phyloP scores from a whole-genome alignment of 2,113 vertebrate genomes.

The Opisthocomus hoazin region DNA sequence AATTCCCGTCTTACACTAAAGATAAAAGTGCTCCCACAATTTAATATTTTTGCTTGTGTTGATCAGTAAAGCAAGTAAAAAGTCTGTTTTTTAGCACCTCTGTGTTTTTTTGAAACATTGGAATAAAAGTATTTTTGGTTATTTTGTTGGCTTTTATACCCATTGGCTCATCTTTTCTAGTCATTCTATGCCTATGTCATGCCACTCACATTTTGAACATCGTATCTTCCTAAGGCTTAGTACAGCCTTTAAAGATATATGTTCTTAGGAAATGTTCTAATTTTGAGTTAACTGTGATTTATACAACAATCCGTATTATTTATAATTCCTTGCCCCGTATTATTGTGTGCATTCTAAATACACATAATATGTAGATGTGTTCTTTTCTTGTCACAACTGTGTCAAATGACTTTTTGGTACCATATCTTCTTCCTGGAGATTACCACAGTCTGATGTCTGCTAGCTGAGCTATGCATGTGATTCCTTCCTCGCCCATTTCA shows the following conservation, averaged over 20 bases:
- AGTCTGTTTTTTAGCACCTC: background rate
- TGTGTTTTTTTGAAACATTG: background rate
- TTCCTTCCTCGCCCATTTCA: background rate
- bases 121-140: background rate
- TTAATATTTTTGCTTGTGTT: background rate
- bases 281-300: background rate
- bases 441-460: background rate
- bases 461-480: background rate
- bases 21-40: background rate
- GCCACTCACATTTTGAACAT: background rate
- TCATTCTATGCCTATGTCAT: background rate
- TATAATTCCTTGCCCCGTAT: background rate
- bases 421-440: background rate
- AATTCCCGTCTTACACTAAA: background rate
- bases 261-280: background rate
- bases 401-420: background rate
- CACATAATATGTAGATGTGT: background rate
- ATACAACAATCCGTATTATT: background rate
- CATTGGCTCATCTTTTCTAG: background rate
- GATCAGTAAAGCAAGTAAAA: background rate
- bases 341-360: background rate
- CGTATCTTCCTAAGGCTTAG: background rate
- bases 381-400: background rate
- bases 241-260: background rate
- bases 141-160: background rate